Base-by-base conservation (phyloP, 2,113 vertebrate genomes). In the Serilophus lunatus region DNA sequence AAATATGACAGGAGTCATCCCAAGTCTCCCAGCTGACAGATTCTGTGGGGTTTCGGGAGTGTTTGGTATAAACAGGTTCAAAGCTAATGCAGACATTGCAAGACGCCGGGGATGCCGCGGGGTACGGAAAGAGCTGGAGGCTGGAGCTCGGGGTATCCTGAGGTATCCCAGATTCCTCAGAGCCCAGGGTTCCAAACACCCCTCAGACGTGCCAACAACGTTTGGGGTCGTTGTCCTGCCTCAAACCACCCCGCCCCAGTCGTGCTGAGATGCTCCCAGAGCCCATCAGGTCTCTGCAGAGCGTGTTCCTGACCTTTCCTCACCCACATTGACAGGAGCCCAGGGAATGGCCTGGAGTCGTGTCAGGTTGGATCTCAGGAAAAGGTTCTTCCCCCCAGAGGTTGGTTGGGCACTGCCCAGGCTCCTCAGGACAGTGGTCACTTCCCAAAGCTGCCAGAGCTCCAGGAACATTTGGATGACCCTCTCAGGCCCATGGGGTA, bases 1-100 rank as follows among this genome's bases (percentile, higher is more conserved):
- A 86, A 97, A 95, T 74, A 94, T 96, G 96, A 95, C 95, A 94
- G 95, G 93, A 95, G 95, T 54, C 68, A 92, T 63, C 90, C 92
- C 29, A 20, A 80, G 92, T 28, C 94, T 92, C 97, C 91, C 87
- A 94, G 86, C 93, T 97, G 97, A 95, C 97, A 96, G 81, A 90
- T 92, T 90, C 94, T n/a, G 49, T 49, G 90, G 85, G 87, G 42
- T 76, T 92, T 44, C 45, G 40, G 57, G 1, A 70, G 12, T 71
- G 86, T 69, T 93, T 68, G 96, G 26, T 95, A 8, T 79, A 83
- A 96, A 97, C 95, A 96, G 91, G 88, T 83, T 94, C 96, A 95
- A 83, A 79, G 88, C 75, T 47, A 47, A 88, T 47, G 23, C 78
- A 56, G 63, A 88, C 78, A n/a, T 19, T 2, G 77, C 72, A 6